A percentile compares a stretch with the other conserved stretches of the same genome.
Conservation (phyloP, 2,797 vertebrate species). For the Phylloscopus collybita region DNA sequence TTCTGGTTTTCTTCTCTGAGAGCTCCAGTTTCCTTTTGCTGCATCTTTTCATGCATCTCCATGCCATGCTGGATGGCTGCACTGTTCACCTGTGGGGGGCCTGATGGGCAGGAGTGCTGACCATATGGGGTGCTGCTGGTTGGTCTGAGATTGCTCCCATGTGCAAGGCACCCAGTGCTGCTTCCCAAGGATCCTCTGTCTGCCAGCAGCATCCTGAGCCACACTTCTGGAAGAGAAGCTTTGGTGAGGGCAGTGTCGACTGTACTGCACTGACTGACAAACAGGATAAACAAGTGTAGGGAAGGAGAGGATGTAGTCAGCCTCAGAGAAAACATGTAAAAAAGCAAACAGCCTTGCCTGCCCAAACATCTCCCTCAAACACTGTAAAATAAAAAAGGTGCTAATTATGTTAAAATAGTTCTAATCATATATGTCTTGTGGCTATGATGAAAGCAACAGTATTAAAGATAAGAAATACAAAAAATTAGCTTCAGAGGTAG, state of each 20-base stretch:
- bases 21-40: not conserved
- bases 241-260: not conserved
- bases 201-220: not conserved
- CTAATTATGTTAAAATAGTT: not conserved
- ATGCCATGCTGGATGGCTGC: rapidly evolving
- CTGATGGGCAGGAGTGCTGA: rapidly evolving
- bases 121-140: not conserved
- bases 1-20: not conserved
- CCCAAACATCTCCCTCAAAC: not conserved
- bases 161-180: not conserved
- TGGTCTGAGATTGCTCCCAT: not conserved
- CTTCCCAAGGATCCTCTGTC: not conserved
- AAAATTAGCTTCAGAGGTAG: not conserved
- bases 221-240: not conserved
- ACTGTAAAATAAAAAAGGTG: not conserved
- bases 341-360: not conserved
- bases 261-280: not conserved
- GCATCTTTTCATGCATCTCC: not conserved
- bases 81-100: rapidly evolving
- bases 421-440: not conserved
- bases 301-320: not conserved
- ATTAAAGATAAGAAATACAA: not conserved
- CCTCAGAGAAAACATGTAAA: not conserved
- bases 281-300: not conserved
- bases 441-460: not conserved